Evolutionary conservation across 1,140 invertebrate species (phyloP).

Genomic region (Drepana arcuata): DNA sequence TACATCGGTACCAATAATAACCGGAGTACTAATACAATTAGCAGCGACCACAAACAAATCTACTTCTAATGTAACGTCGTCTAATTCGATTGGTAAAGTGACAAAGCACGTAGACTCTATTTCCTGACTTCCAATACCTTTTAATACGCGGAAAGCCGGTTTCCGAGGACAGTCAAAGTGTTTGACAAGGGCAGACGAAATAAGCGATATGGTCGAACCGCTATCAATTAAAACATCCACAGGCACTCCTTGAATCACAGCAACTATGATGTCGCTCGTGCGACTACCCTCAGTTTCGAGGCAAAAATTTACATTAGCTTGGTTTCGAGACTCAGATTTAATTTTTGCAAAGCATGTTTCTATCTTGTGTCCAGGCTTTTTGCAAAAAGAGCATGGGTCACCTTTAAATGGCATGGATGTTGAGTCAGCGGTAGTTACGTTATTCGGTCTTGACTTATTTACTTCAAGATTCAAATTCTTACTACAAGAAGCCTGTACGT

Average conservation of each 20-base stretch:
- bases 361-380: conserved; percentile 14
- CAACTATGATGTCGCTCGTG: conserved; percentile 7
- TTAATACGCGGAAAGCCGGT: conserved; percentile 7
- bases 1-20: conserved; percentile 25
- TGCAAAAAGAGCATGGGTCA: conserved; percentile 14
- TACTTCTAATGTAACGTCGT: conserved; percentile 15
- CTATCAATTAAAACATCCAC: conserved; percentile 21
- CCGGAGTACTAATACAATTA: conserved; percentile 11
- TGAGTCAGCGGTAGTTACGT: neutral
- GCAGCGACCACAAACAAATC: conserved; percentile 16
- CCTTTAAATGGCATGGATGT: neutral
- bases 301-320: conserved; percentile 13
- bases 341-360: conserved; percentile 16
- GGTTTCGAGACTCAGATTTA: conserved; percentile 6
- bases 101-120: conserved; percentile 12
- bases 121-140: conserved; percentile 15
- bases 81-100: conserved; percentile 14
- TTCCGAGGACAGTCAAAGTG: conserved; percentile 8
- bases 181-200: conserved; percentile 11
- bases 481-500: conserved; percentile 1
- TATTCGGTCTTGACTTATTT: too few relatives aligned
- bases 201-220: conserved; percentile 18
- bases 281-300: neutral
- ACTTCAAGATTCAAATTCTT: too few relatives aligned
- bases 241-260: conserved; percentile 11